Evolutionary conservation across 2,797 vertebrate species (phyloP).

Genomic region (Glyptemys insculpta): DNA sequence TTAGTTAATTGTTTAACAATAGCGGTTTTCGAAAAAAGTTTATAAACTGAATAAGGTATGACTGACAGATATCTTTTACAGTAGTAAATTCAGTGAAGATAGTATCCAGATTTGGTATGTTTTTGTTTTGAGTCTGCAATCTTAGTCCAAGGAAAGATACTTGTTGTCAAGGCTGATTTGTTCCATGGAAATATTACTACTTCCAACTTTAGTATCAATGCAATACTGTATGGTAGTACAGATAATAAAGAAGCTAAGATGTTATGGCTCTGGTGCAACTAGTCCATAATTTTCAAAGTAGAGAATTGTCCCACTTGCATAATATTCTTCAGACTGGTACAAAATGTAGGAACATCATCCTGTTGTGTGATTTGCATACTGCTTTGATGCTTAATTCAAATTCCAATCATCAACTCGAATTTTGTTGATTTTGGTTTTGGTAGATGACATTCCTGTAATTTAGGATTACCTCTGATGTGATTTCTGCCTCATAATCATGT

Average conservation of each 20-base stretch:
- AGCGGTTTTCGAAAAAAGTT: not conserved
- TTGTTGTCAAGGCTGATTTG: not conserved
- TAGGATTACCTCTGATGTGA: not conserved
- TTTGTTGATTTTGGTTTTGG: not conserved
- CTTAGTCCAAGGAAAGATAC: not conserved
- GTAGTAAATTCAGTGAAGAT: not conserved
- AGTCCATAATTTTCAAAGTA: not conserved
- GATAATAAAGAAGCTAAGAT: not conserved
- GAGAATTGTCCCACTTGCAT: not conserved
- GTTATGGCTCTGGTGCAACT: not conserved
- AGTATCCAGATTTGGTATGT: not conserved
- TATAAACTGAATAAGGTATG: not conserved
- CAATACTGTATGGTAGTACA: not conserved
- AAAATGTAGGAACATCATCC: not conserved
- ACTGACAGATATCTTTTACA: not conserved
- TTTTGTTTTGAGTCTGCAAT: not conserved
- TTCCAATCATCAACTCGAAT: not conserved
- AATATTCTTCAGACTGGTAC: not conserved
- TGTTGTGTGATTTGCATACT: not conserved
- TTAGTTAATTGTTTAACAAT: not conserved
- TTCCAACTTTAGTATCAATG: not conserved
- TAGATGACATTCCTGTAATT: fast-evolving
- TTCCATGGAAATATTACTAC: not conserved
- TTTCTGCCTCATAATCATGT: not conserved
- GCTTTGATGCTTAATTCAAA: not conserved